A percentile compares a stretch with the other conserved stretches of the same genome.
Evolutionary conservation across 1,140 invertebrate genomes (phyloP).

Genomic region (Ooceraea biroi): DNA sequence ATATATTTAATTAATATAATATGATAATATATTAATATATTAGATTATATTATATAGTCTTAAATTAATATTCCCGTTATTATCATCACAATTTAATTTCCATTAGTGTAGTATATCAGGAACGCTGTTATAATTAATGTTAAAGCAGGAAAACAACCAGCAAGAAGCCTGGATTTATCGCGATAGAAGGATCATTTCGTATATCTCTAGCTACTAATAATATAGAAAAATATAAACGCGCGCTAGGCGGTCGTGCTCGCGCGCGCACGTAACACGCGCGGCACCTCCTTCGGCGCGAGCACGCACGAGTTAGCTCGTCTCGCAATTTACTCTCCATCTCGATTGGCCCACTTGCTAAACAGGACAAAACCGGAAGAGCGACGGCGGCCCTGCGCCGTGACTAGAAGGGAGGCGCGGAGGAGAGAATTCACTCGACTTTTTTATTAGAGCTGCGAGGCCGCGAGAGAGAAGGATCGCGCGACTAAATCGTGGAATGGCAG

Average conservation of each 20-base stretch:
- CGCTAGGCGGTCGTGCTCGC: neutral
- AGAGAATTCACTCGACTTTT: slow-evolving; percentile 81
- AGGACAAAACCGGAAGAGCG: slow-evolving; percentile 83
- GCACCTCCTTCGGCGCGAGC: slow-evolving; percentile 51
- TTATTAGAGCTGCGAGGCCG: slow-evolving; percentile 73
- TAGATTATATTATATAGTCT: too few relatives aligned
- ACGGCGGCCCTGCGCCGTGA: slow-evolving; percentile 55
- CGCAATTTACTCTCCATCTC: slow-evolving; percentile 83
- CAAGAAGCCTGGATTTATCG: slow-evolving; percentile 1
- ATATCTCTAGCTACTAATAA: neutral
- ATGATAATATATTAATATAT: too few relatives aligned
- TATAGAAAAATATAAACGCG: neutral
- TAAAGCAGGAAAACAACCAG: neutral
- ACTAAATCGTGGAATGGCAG: slow-evolving; percentile 37
- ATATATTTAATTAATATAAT: too few relatives aligned
- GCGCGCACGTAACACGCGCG: slow-evolving; percentile 11
- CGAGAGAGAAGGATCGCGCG: slow-evolving; percentile 63
- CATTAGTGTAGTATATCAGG: too few relatives aligned
- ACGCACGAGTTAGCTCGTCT: slow-evolving; percentile 59
- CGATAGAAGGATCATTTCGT: slow-evolving; percentile 9
- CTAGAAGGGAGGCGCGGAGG: slow-evolving; percentile 32
- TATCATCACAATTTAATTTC: too few relatives aligned
- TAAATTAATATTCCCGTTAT: too few relatives aligned
- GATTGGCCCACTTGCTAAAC: slow-evolving; percentile 85
- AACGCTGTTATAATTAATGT: neutral